Base-by-base conservation (phyloP, 2,888 invertebrate species). In the Eupsilia transversa region DNA sequence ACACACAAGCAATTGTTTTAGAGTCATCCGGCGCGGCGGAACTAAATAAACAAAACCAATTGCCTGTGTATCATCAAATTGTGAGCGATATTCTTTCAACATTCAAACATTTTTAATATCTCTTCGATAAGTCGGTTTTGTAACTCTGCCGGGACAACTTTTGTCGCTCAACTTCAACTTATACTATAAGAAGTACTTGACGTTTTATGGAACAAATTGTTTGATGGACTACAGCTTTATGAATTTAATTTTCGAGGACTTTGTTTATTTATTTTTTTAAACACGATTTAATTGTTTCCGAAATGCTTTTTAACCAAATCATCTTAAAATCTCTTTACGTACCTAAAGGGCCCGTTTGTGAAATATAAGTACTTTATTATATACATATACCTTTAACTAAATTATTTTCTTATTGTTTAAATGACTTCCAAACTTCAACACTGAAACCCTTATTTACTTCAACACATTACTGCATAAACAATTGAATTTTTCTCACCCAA, bases 41-140 rank as follows among this genome's bases (percentile, higher is more conserved):
- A 46, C 14, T 10, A 64, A 69, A 46, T 14, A 46, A 57, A 46
- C 30, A 27, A 52, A 54, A 61, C 2, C 7, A 43, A 38, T 59
- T 41, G 30, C 17, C 49, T 30, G 38, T 30, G 9, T 10, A 38
- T 46, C 9, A 38, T 46, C 9, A 49, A 61, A 38, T n/a, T 30
- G n/a, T 33, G 57, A 74, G 7, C 49, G 46, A 43, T n/a, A 49
- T 69, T 71, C 67, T 69, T 77, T 77, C 38, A 78, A 81, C 65
- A 70, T 66, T 38, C 43, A 80, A 79, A 78, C 72, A 67, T 67
- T 74, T 84, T 78, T 86, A 82, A 85, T 87, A 84, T 77, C 72
- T 65, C 59, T 65, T 35, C 59, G 76, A 33, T 84, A 84, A 86
- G 82, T 77, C 73, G 68, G 38, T 60, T 77, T 78, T 56, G 56